Conservation (phyloP, 2,797 vertebrate genomes). For the Leptatherina wallacei region DNA sequence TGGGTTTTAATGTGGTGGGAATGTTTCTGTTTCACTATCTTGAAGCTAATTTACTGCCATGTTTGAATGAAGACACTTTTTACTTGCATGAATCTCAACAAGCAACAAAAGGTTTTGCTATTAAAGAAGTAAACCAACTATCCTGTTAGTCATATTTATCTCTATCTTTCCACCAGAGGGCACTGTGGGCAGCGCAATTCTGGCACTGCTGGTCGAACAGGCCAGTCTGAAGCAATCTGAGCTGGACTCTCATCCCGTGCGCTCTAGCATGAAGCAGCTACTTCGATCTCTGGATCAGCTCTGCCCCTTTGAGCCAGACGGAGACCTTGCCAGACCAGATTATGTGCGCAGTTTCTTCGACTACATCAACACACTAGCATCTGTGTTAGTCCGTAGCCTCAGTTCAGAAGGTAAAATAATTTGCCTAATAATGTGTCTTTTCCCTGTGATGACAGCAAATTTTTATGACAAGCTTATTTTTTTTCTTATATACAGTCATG, state of each 20-base stretch:
- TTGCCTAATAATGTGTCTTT: neutral
- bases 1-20: neutral
- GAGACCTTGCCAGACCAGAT: conserved; percentile 69
- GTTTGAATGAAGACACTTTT: neutral
- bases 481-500: too few species aligned
- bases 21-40: neutral
- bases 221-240: conserved; percentile 85
- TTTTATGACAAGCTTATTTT: neutral
- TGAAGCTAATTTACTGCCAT: neutral
- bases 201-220: conserved; percentile 88
- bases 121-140: neutral
- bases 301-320: conserved; percentile 74
- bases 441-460: neutral
- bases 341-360: conserved; percentile 88
- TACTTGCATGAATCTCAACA: neutral
- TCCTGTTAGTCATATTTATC: neutral
- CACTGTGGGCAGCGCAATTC: conserved; percentile 76
- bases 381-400: conserved; percentile 88
- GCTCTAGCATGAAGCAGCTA: conserved; percentile 88
- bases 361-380: conserved; percentile 89
- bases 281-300: conserved; percentile 86
- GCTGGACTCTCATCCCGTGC: conserved; percentile 87
- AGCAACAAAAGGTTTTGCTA: neutral
- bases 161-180: conserved; percentile 77
- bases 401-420: conserved; percentile 86